phyloP scores from a whole-genome alignment of 2,888 invertebrate genomes.

The Pachliopta kotzebuea region DNA sequence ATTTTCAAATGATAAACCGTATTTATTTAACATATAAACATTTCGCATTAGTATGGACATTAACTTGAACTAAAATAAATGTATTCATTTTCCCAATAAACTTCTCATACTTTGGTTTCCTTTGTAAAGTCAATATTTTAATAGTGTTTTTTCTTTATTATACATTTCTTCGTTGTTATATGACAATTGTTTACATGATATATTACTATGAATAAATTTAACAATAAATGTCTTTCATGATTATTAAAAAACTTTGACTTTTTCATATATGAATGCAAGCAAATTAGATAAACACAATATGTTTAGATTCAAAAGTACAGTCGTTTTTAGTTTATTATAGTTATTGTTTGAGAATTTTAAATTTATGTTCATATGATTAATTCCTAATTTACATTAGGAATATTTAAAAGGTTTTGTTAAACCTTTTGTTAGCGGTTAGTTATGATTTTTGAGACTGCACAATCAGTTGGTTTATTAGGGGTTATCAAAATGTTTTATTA shows the following conservation, averaged over 20 bases:
- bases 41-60: background rate
- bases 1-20: background rate
- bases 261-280: no score
- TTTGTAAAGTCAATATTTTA: no score
- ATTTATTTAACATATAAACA: background rate
- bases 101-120: no score
- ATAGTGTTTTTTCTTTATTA: no score
- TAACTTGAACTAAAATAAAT: background rate
- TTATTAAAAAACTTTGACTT: no score
- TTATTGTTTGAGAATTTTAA: background rate
- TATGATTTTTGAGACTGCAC: background rate
- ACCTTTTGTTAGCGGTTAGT: background rate
- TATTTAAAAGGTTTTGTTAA: background rate
- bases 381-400: background rate
- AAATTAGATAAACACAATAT: no score
- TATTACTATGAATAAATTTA: no score
- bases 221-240: no score
- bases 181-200: no score
- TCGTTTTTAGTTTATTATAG: no score
- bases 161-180: no score
- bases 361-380: background rate
- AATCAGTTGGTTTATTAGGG: constrained; percentile 12
- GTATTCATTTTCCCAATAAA: background rate
- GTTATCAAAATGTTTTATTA: constrained; percentile 25
- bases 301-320: no score